Evolutionary conservation across 2,113 vertebrate genomes (phyloP), one percentile per base, ranked within the genome.

Genomic region (Tragelaphus scriptus): DNA sequence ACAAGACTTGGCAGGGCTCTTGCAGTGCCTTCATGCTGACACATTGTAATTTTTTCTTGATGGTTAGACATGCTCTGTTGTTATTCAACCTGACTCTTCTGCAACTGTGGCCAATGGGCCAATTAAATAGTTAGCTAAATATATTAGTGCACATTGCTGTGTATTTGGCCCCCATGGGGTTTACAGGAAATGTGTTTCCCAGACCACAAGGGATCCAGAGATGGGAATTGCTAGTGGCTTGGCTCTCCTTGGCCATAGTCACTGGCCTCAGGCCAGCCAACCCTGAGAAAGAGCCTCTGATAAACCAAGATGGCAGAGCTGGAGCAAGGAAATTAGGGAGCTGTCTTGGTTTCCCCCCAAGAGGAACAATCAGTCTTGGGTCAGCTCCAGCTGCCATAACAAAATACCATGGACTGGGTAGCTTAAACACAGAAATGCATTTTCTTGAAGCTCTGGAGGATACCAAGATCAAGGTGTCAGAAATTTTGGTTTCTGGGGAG

Each of bases 51-150:
- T 96, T 97, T 93, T 90, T 97, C 55, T 55, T 91, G 32, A 94
- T 58, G 58, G 84, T 97, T 85, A 97, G 71, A 85, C 75, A 21
- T 16, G 87, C 23, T 79, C 56, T 82, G 82, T 32, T 89, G 96
- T 94, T 93, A 94, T 71, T 98, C 93, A 90, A 15, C 95, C 85
- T 88, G 82, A 93, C 63, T 98, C 96, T 90, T 88, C 92, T 97
- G 95, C 95, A 98, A 86, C 12, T 6, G 65, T 55, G 98, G 88
- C 91, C 94, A 95, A 87, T 80, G 79, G 65, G 79, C 53, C 96
- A 98, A 97, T 97, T 65, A 90, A 96, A 96, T 91, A 93, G 59
- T 92, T 96, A 96, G 82, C 75, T 97, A 88, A 98, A 93, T 93
- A 53, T 86, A 90, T 97, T 77, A 95, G 65, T 32, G 44, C 36